Conservation (phyloP, 2,113 vertebrate species). For the Phycodurus eques region DNA sequence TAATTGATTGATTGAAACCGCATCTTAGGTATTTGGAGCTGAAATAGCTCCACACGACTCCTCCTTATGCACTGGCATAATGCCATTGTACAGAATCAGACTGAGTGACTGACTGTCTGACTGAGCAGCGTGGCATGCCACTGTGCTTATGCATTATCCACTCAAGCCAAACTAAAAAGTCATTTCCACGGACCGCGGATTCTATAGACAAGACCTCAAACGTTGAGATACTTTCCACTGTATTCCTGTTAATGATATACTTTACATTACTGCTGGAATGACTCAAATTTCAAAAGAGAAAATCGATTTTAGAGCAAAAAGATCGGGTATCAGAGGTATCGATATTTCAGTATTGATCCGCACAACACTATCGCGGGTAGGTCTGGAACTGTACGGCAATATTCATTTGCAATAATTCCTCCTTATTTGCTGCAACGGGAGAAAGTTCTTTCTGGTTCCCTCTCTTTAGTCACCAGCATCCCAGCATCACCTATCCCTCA, state of each 20-base stretch:
- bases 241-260: background rate
- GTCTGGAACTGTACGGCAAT: background rate
- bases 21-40: background rate
- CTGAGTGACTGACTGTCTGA: too few relatives aligned
- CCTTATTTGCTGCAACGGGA: background rate
- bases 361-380: background rate
- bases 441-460: constrained; percentile 3
- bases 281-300: background rate
- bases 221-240: background rate
- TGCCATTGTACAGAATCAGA: too few relatives aligned
- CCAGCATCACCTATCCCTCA: constrained; percentile 41
- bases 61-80: background rate
- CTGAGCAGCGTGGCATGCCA: too few relatives aligned
- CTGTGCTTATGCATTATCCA: background rate
- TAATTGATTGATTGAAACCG: too few relatives aligned
- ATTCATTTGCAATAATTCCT: too few relatives aligned
- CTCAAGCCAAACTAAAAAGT: background rate
- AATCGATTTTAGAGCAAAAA: background rate
- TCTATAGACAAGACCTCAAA: background rate
- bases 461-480: constrained; percentile 43
- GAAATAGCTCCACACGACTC: background rate
- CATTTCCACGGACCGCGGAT: background rate
- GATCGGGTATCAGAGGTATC: background rate
- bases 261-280: background rate
- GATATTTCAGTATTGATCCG: background rate